Evolutionary conservation across 2,113 vertebrate genomes (phyloP).

Genomic region (Benitochromis conjunctus): DNA sequence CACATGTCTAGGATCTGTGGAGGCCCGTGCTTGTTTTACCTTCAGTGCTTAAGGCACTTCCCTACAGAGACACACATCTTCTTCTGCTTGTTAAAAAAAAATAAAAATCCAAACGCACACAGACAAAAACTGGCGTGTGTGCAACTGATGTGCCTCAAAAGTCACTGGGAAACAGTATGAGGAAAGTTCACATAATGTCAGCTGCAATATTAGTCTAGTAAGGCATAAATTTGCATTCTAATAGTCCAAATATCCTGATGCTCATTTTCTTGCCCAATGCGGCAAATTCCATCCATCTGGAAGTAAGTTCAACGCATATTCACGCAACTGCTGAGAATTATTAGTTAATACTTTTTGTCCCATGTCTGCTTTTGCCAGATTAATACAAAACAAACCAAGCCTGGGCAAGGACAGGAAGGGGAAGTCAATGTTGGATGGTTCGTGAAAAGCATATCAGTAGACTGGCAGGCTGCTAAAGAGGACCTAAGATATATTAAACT

Average conservation of each 20-base stretch:
- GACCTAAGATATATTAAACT: conserved; percentile 50
- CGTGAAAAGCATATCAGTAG: conserved; percentile 14
- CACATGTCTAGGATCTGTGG: conserved; percentile 7
- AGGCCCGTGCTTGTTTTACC: not conserved
- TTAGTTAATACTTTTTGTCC: not conserved
- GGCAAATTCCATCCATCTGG: conserved; percentile 23
- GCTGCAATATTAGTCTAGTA: not conserved
- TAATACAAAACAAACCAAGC: not conserved
- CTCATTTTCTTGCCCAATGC: not conserved
- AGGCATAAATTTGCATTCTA: conserved; percentile 4
- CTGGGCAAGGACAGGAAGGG: not conserved
- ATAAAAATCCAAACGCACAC: not conserved
- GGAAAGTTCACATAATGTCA: not conserved
- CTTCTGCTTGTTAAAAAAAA: not conserved
- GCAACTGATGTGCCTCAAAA: conserved; percentile 8
- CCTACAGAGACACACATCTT: not conserved
- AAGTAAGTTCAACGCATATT: not conserved
- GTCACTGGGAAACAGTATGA: conserved; percentile 1
- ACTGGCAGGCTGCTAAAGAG: conserved; percentile 24
- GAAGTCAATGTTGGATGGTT: conserved; percentile 4
- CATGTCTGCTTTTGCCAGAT: not conserved
- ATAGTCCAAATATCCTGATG: conserved; percentile 9
- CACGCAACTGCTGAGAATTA: conserved; percentile 24
- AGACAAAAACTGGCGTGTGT: not conserved
- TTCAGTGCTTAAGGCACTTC: not conserved